Evolutionary conservation across 2,888 invertebrate genomes (phyloP).

Genomic region (Penaeus monodon): DNA sequence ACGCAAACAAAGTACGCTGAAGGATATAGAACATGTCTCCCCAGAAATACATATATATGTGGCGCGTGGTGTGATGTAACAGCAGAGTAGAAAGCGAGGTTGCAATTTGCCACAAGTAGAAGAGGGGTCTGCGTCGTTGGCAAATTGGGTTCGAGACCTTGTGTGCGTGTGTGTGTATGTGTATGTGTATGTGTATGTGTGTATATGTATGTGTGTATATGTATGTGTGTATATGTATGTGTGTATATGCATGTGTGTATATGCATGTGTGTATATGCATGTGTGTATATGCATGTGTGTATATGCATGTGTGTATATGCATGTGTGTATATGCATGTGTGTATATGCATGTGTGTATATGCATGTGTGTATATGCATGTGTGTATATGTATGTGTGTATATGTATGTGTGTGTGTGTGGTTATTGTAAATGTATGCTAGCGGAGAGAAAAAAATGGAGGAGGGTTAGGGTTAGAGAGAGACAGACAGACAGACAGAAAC

Average conservation of each 20-base stretch:
- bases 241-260: neutral
- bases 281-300: conserved; percentile 6
- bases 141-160: too few species aligned
- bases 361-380: neutral
- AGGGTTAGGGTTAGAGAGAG: too few species aligned
- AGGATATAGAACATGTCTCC: too few species aligned
- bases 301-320: neutral
- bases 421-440: neutral
- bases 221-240: neutral
- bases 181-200: neutral
- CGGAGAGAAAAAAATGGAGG: too few species aligned
- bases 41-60: too few species aligned
- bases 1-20: too few species aligned
- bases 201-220: neutral
- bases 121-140: too few species aligned
- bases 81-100: too few species aligned
- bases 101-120: too few species aligned
- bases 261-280: neutral
- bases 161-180: neutral
- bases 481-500: neutral
- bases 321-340: too few species aligned
- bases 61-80: too few species aligned
- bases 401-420: neutral
- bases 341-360: neutral
- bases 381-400: too few species aligned